Base-by-base conservation (phyloP, 64 coral and sea anemone genomes). In the Pocillopora verrucosa region DNA sequence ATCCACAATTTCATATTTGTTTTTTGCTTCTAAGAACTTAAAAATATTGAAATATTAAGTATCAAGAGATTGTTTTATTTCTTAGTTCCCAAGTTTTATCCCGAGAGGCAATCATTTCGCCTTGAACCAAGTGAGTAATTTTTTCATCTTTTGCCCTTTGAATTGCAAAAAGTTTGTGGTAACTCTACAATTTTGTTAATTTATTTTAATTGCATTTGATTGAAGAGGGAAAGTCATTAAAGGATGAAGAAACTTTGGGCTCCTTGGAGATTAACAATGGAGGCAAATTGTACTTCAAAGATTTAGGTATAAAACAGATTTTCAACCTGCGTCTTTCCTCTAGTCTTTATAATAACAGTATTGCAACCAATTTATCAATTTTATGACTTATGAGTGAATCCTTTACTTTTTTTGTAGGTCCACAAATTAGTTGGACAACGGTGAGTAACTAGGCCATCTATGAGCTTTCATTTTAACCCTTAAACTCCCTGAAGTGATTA, bases 41-140 rank as follows among this genome's bases (percentile, higher is more conserved):
- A 51, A 51, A 51, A 51, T 4, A 4, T 4, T 51, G 41, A 51
- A 51, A 51, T 0, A 51, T 51, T 51, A 0, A 51, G 41, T 3
- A 4, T 51, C 41, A 51, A 51, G 41, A 1, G 41, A 59, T n/a
- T 19, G 11, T 83, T 65, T 19, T 82, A 76, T 86, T 81, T 67
- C 38, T 19, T 88, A 97, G 95, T 88, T 75, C 87, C 96, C 62
- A 98, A 94, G 51, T 79, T 83, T 30, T 98, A 98, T 79, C 87
- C 93, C 76, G 91, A 84, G 65, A 89, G 96, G 37, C 92, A 98
- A 80, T 94, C 96, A 22, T 90, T 98, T n/a, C 94, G 91, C 16
- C 64, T 98, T 30, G 93, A 98, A 63, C 86, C 92, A 51, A 85
- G 96, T 98, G 90, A 94, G 96, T 92, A 34, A 16, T 56, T 10